A percentile compares a stretch with the other conserved stretches of the same genome.
These are phyloP conservation scores for Dione juno DNA, from an alignment of 2,888 invertebrate species.

Conservation along the genomic window DNA sequence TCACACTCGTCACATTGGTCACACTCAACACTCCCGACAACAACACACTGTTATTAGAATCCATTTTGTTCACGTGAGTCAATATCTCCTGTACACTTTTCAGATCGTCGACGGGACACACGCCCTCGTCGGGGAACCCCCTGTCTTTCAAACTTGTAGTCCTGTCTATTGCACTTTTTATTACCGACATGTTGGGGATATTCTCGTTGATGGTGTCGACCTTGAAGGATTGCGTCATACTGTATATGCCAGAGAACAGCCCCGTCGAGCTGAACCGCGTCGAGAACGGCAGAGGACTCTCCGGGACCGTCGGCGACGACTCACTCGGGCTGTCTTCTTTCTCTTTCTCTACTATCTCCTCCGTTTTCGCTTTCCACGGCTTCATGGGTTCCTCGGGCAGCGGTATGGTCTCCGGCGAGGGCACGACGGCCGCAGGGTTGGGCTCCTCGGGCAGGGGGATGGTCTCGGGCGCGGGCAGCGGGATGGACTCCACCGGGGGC, in stretches of 20 bases:
- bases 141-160: slow-evolving; percentile 73
- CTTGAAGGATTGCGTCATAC: slow-evolving; percentile 67
- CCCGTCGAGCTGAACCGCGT: slow-evolving; percentile 73
- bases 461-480: slow-evolving; percentile 69
- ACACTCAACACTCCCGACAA: slow-evolving; percentile 73
- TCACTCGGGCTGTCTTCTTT: slow-evolving; percentile 51
- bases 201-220: slow-evolving; percentile 69
- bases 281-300: slow-evolving; percentile 64
- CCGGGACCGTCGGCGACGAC: slow-evolving; percentile 59
- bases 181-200: slow-evolving; percentile 76
- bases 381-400: slow-evolving; percentile 71
- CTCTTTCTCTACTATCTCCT: slow-evolving; percentile 45
- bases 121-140: slow-evolving; percentile 73
- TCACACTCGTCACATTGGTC: slow-evolving; percentile 41
- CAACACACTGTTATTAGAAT: slow-evolving; percentile 79
- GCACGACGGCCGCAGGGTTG: slow-evolving; percentile 61
- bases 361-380: slow-evolving; percentile 51
- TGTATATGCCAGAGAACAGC: slow-evolving; percentile 76
- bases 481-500: slow-evolving; percentile 77
- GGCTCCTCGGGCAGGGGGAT: slow-evolving; percentile 73
- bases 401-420: slow-evolving; percentile 70
- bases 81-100: slow-evolving; percentile 78
- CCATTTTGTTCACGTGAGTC: slow-evolving; percentile 80
- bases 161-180: slow-evolving; percentile 81
- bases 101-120: slow-evolving; percentile 72